Evolutionary conservation across 2,113 vertebrate genomes (phyloP), one percentile per base, ranked within the genome.

Genomic region (Parus major): DNA sequence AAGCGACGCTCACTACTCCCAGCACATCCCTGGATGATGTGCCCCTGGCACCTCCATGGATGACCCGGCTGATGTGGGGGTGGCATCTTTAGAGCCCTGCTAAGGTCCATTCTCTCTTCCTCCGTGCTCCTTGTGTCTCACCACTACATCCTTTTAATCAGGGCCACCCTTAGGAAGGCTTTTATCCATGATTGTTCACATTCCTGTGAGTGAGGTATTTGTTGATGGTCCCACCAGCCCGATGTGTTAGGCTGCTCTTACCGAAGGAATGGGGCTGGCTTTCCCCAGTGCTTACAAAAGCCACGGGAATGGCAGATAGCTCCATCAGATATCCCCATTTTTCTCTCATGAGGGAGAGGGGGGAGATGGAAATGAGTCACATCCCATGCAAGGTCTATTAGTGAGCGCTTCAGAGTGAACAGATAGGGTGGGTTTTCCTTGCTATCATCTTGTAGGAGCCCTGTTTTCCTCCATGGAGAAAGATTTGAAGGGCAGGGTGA

Each of bases 1-100:
- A 95, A 95, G 70, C 7, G 95, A 96, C 77, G 4, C 79, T 70
- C 6, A 1, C 73, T 93, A 81, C 93, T 95, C 29, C 27, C 52
- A 3, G 1, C 2, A 3, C 22, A 56, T 86, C 71, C 53, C 84
- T 44, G 78, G 86, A 1, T 87, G 92, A 86, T 1, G 22, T 24
- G 49, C 11, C 52, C 19, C 46, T 81, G 78, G 57, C 73, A 83
- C 46, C 47, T 91, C 65, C 63, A 63, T 2, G 12, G 75, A 27
- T 2, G 5, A 71, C 66, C 64, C 16, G 15, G 25, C 36, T 49
- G 25, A 88, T 3, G 18, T 75, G 59, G 7, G 4, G 61, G 42
- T 92, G 93, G 77, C 44, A 22, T 5, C 36, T 50, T 31, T 50
- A 15, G 16, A 64, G n/a, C 64, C 71, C 56, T 69, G 39, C 64